Percentiles rank a stretch among this genome's conserved stretches.
Evolutionary conservation across 2,888 invertebrate species (phyloP).

Genomic region (Tanytarsus gracilentus): DNA sequence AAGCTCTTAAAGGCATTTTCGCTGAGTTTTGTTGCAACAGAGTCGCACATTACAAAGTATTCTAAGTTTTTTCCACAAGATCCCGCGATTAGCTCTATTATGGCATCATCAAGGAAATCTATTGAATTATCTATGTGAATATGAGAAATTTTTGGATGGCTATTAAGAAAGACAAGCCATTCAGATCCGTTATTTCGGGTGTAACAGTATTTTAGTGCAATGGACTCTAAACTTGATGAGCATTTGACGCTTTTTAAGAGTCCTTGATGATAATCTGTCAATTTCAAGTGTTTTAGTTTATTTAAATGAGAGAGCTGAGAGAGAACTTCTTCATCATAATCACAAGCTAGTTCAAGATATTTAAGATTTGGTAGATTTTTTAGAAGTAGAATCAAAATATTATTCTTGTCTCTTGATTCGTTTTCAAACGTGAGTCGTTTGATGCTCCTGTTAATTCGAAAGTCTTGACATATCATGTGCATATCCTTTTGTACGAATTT

Average conservation of each 20-base stretch:
- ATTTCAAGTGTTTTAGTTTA: constrained; percentile 4
- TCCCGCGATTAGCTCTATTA: constrained; percentile 9
- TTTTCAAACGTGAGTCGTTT: constrained; percentile 9
- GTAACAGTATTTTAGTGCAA: constrained; percentile 22
- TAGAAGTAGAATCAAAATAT: constrained; percentile 2
- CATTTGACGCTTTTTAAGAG: constrained; percentile 10
- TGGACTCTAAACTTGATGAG: constrained; percentile 4
- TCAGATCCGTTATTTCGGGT: constrained; percentile 6
- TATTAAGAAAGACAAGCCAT: constrained; percentile 8
- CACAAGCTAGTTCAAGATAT: constrained; percentile 9
- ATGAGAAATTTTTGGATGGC: constrained; percentile 13
- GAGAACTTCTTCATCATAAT: constrained; percentile 14
- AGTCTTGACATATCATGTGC: background rate
- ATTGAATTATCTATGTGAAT: constrained; percentile 22
- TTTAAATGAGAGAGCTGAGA: background rate
- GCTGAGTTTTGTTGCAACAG: constrained; percentile 4
- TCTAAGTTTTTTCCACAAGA: constrained; percentile 1
- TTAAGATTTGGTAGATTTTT: background rate
- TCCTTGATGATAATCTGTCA: constrained; percentile 19
- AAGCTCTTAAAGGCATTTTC: background rate
- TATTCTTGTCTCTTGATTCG: constrained; percentile 15
- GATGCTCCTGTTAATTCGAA: background rate
- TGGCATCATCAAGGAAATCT: constrained; percentile 22
- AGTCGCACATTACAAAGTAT: constrained; percentile 17
- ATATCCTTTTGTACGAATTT: constrained; percentile 15